Conservation (phyloP, 2,113 vertebrate species). For the Scolopax mira region DNA sequence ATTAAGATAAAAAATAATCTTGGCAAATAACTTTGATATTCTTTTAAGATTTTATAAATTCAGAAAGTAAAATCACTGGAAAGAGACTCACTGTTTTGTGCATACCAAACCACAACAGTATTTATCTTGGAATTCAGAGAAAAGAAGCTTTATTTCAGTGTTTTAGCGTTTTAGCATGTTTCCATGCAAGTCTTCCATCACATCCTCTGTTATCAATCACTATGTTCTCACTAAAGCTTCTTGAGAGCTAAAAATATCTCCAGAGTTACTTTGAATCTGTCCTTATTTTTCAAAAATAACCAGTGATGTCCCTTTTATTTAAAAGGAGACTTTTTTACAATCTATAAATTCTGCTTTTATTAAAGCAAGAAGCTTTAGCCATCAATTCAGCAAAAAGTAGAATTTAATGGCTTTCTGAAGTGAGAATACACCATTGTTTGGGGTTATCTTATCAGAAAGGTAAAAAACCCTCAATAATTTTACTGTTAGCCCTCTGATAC, state of each 20-base stretch:
- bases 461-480: neutral
- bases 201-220: neutral
- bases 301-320: neutral
- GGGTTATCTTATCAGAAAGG: neutral
- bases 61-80: neutral
- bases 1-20: neutral
- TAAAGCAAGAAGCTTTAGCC: neutral
- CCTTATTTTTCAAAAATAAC: neutral
- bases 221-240: neutral
- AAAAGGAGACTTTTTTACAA: neutral
- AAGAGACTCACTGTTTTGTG: neutral
- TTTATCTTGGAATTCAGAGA: conserved; percentile 2
- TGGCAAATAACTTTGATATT: neutral
- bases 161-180: neutral
- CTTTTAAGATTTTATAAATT: neutral
- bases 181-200: neutral
- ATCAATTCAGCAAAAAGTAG: neutral
- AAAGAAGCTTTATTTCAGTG: neutral
- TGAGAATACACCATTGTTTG: neutral
- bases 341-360: neutral
- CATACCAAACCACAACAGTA: neutral
- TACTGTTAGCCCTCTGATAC: neutral
- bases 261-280: neutral
- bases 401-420: neutral
- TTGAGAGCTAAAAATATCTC: neutral